phyloP scores from a whole-genome alignment of 2,888 invertebrate species.

The Dasypogon diadema region DNA sequence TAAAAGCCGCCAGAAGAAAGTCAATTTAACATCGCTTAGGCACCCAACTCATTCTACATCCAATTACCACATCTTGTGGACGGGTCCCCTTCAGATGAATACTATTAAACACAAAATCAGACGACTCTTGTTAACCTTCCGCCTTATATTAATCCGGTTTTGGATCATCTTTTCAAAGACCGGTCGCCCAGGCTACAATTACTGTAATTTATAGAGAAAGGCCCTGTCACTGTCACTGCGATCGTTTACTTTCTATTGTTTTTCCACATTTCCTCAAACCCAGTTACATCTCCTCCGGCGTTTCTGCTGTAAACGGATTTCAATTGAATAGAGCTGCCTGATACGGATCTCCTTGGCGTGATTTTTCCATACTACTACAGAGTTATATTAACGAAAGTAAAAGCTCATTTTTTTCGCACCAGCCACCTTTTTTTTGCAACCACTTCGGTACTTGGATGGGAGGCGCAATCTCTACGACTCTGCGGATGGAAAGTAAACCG shows the following conservation, averaged over 20 bases:
- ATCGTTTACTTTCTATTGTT: slow-evolving; percentile 36
- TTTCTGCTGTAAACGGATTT: neutral
- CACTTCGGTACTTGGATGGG: neutral
- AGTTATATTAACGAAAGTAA: neutral
- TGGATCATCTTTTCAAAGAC: slow-evolving; percentile 18
- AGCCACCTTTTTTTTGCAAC: neutral
- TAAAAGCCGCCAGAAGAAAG: too few relatives aligned
- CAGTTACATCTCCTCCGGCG: slow-evolving; percentile 8
- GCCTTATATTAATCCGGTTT: slow-evolving; percentile 33
- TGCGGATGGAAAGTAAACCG: slow-evolving; percentile 27
- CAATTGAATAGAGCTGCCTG: neutral
- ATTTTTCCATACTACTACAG: neutral
- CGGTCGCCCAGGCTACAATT: slow-evolving; percentile 18
- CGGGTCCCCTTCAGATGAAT: neutral
- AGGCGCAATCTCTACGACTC: neutral
- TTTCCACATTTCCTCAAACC: slow-evolving; percentile 36
- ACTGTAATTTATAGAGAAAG: slow-evolving; percentile 38
- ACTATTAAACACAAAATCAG: too few relatives aligned
- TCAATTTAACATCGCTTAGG: neutral
- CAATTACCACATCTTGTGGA: neutral
- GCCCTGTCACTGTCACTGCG: slow-evolving; percentile 23
- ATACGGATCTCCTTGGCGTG: neutral
- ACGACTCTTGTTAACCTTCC: neutral
- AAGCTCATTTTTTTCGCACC: neutral
- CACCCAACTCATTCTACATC: neutral